Evolutionary conservation across 2,888 invertebrate species (phyloP), one percentile per base, ranked within the genome.

Genomic region (Timema cristinae): DNA sequence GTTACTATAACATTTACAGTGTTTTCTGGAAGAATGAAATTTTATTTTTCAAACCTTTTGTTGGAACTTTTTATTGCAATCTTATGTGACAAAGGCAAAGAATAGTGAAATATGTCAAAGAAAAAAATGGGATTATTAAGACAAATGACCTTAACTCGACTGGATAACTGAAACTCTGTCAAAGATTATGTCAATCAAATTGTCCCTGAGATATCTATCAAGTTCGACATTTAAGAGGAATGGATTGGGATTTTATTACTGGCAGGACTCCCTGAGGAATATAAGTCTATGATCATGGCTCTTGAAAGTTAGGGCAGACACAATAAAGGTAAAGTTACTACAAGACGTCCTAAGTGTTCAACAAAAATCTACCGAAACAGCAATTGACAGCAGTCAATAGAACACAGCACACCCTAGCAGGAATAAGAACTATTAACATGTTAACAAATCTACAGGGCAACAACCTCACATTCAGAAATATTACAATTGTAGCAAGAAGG

Each of bases 131-230:
- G 63, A 63, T 15, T 63, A 48, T 63, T 63, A 13, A 32, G 48
- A 47, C 63, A 63, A 48, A 4, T 63, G 1, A 63, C 48, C 32
- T 16, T 16, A 48, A 63, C 32, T 6, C 13, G 32, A 10, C 7
- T 16, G 13, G 4, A 63, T 16, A 63, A 63, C 32, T 63, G 63
- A 32, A 63, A 16, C 6, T 63, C 63, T 6, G 63, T 63, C 4
- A 16, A 63, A 63, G 63, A 63, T 11, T 63, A 63, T 63, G 63
- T 15, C 7, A 63, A 63, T 13, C 6, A 63, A 63, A 63, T 63
- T 15, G 63, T 47, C 16, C 16, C 7, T 10, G 16, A 7, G 63
- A 63, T 63, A 13, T 63, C 7, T 63, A 13, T 63, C 7, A 15
- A 63, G 63, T 63, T n/a, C 4, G 63, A 63, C 7, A 63, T 63